phyloP scores from a whole-genome alignment of 2,113 vertebrate species.

The Mastomys coucha region DNA sequence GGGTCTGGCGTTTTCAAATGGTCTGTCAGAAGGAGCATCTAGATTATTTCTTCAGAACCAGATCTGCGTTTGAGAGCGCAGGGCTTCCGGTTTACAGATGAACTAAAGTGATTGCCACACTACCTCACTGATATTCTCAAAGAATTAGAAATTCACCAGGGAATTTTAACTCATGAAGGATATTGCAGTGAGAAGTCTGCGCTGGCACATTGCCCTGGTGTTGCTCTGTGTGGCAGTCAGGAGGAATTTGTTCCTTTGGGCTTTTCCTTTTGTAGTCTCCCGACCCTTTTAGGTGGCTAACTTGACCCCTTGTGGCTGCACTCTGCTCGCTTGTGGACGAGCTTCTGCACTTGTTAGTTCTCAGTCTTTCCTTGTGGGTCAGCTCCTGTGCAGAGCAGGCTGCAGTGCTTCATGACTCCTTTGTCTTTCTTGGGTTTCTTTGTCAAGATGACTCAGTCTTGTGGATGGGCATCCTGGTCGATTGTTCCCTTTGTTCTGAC shows the following conservation, averaged over 20 bases:
- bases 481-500: slow-evolving; percentile 40
- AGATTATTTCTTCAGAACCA: not conserved
- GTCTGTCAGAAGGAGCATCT: not conserved
- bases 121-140: slow-evolving; percentile 29
- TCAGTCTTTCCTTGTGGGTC: not conserved
- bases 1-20: not conserved
- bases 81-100: slow-evolving; percentile 41
- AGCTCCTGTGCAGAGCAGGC: not conserved
- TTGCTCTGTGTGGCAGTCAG: not conserved
- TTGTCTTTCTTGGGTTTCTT: slow-evolving; percentile 23
- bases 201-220: not conserved
- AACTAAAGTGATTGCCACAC: slow-evolving; percentile 15
- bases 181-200: not conserved
- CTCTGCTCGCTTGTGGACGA: not conserved
- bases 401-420: not conserved
- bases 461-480: slow-evolving; percentile 19
- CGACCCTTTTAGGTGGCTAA: not conserved
- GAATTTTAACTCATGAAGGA: not conserved
- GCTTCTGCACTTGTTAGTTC: not conserved
- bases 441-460: slow-evolving; percentile 16
- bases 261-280: not conserved
- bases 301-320: not conserved
- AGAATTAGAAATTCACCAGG: slow-evolving; percentile 34
- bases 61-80: not conserved
- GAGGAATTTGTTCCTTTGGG: too few relatives aligned